Evolutionary conservation across 2,888 invertebrate species (phyloP).

Genomic region (Ctenicera cuprea): DNA sequence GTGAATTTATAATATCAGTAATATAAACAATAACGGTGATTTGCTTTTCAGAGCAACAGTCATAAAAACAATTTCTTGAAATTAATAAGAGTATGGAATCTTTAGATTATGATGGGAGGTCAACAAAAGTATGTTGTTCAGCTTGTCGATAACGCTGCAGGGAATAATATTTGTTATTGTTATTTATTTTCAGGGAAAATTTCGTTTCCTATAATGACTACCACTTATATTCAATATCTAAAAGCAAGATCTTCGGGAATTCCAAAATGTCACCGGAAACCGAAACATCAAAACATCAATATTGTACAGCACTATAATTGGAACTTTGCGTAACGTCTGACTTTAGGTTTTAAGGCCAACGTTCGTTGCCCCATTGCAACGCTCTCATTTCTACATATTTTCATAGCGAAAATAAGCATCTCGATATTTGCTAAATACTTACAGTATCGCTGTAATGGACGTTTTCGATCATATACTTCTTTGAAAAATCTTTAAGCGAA

Average conservation of each 20-base stretch:
- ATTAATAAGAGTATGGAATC: background rate
- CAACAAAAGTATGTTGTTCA: background rate
- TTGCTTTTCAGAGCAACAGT: background rate
- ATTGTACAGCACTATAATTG: conserved; percentile 15
- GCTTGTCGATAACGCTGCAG: background rate
- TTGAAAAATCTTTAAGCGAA: conserved; percentile 82
- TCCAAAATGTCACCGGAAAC: background rate
- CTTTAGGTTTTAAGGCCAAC: conserved; percentile 11
- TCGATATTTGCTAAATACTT: conserved; percentile 52
- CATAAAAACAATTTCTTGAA: background rate
- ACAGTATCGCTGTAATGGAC: conserved; percentile 88
- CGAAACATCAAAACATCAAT: background rate
- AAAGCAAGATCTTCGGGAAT: background rate
- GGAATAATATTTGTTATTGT: background rate
- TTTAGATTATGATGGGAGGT: background rate
- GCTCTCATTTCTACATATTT: conserved; percentile 9
- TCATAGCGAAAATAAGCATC: conserved; percentile 1
- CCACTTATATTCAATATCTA: too few species aligned
- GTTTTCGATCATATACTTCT: conserved; percentile 89
- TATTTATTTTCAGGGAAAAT: too few species aligned
- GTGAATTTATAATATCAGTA: too few species aligned
- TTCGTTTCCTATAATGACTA: too few species aligned
- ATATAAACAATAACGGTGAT: too few species aligned
- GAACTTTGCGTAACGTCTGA: conserved; percentile 21
- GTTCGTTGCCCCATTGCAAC: conserved; percentile 17